Percentiles rank a stretch among this genome's conserved stretches.
Evolutionary conservation across 2,113 vertebrate species (phyloP).

Genomic region (Ochotona princeps): DNA sequence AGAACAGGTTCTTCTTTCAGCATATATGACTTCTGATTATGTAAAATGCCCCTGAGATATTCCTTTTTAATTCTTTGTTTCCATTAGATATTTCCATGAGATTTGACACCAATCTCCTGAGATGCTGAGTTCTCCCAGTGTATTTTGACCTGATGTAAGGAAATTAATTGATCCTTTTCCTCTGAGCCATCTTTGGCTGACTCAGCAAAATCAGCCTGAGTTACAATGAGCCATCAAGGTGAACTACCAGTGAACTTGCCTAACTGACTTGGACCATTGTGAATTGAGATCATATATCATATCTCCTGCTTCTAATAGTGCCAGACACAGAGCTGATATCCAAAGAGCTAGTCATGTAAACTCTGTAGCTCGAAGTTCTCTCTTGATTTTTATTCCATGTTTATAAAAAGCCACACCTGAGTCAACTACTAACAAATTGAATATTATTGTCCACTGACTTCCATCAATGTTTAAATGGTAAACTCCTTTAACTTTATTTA

Average conservation of each 20-base stretch:
- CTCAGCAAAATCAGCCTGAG: not conserved
- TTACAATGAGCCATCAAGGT: not conserved
- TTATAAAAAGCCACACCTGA: slow-evolving; percentile 9
- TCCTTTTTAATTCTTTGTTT: not conserved
- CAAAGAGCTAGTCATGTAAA: not conserved
- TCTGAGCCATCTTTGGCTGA: not conserved
- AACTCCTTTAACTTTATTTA: not conserved
- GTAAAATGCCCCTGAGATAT: not conserved
- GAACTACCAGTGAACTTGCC: not conserved
- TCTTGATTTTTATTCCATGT: not conserved
- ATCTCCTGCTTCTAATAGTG: not conserved
- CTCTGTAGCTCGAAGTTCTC: not conserved
- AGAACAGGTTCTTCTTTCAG: not conserved
- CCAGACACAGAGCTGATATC: not conserved
- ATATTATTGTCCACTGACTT: not conserved
- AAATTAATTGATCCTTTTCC: not conserved
- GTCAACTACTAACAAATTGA: not conserved
- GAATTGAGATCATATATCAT: not conserved
- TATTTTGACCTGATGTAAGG: not conserved
- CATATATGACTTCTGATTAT: not conserved
- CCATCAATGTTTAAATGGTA: not conserved
- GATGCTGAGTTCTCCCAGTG: not conserved
- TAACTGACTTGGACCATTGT: not conserved
- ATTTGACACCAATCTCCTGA: not conserved
- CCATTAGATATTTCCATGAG: not conserved